Base-by-base conservation (phyloP, 1,140 invertebrate genomes). In the Sinella curviseta region DNA sequence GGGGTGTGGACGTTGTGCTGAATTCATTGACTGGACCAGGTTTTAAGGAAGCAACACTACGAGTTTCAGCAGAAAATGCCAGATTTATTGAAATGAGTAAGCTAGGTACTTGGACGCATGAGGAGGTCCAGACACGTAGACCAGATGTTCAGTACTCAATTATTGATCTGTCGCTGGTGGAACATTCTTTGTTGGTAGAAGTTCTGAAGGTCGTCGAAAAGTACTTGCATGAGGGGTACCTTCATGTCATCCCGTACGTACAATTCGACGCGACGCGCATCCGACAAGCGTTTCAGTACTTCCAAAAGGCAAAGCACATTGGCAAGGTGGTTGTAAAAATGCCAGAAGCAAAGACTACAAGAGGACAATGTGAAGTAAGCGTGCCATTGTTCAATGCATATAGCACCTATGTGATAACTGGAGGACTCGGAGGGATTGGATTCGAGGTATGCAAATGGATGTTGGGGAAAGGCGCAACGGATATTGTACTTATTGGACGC, bases 41-140 rank as follows among this genome's bases (percentile, higher is more conserved):
- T 0, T 80, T 77, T 33, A 80, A 80, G 36, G 79, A 80, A 75
- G 74, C 76, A 0, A 34, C 76, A 0, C 48, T 80, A 1, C 36
- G 24, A 35, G 54, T 26, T 33, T 80, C 76, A 34, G 34, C 76
- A 0, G 2, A 33, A 31, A 57, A 57, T 35, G 80, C 80, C 26
- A 54, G 67, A 31, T 81, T 81, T 31, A 39, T 81, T 20, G 80
- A 81, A 74, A 81, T 81, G 67, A 77, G 67, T 16, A 81, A 81
- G 54, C 1, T 81, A 8, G 70, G 65, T 28, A 78, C 76, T 65
- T 81, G 80, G 80, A 74, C 77, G 30, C 8, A 16, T 0, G 77
- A 81, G n/a, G 77, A 76, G 39, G 80, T 81, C 0, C 28, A 31
- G 24, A 54, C 34, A n/a, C 74, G 65, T 1, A 76, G 80, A 0